Conservation (phyloP, 2,113 vertebrate species). For the Ctenomys sociabilis region DNA sequence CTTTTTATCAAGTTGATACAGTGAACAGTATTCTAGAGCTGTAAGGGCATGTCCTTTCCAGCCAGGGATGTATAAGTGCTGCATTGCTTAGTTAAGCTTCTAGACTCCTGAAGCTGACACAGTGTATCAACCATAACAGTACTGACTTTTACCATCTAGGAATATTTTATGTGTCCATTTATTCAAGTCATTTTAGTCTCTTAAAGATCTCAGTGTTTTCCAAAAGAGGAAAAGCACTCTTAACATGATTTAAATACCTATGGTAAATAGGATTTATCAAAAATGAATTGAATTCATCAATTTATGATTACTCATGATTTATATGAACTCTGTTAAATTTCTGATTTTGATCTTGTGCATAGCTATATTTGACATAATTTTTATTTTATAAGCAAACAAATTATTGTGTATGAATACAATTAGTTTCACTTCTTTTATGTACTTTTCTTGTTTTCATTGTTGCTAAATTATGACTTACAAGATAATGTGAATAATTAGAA, state of each 20-base stretch:
- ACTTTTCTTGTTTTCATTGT: background rate
- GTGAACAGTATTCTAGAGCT: no score
- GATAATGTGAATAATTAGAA: no score
- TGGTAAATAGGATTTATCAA: background rate
- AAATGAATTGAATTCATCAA: background rate
- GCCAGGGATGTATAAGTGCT: no score
- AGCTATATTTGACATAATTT: background rate
- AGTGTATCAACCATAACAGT: no score
- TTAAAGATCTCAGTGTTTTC: background rate
- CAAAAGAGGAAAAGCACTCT: background rate
- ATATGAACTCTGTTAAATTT: conserved; percentile 8
- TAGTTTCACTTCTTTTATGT: background rate
- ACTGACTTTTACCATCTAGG: background rate
- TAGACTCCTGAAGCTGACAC: no score
- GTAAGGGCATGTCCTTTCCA: no score
- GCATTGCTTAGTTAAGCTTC: no score
- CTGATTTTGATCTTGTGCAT: conserved; percentile 1
- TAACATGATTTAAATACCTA: background rate
- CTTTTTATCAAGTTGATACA: no score
- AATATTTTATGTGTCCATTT: background rate
- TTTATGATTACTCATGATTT: background rate
- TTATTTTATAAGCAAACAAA: background rate
- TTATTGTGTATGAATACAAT: background rate
- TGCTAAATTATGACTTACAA: no score
- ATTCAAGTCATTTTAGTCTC: background rate